Conservation (phyloP, 2,888 invertebrate genomes). For the Ectemnius cavifrons region DNA sequence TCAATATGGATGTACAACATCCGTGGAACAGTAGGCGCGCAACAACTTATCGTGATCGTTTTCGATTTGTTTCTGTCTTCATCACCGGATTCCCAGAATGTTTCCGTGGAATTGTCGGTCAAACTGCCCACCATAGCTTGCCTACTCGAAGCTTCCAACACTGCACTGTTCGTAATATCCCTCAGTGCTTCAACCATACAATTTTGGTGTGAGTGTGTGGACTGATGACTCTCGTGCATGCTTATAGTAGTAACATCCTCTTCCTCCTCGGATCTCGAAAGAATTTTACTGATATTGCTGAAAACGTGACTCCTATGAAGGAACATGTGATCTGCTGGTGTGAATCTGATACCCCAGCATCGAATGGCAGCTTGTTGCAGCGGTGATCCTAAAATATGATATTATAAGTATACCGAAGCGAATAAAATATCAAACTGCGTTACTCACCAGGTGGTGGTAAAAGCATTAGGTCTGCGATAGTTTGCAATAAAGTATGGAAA, state of each 20-base stretch:
- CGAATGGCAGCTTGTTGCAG: constrained; percentile 94
- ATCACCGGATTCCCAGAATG: constrained; percentile 99
- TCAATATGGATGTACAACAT: constrained; percentile 94
- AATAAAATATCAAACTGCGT: not conserved
- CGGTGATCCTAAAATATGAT: constrained; percentile 80
- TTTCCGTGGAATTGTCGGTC: constrained; percentile 96
- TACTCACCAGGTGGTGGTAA: constrained; percentile 86
- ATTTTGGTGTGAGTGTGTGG: constrained; percentile 76
- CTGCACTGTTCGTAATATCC: constrained; percentile 87
- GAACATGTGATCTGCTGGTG: constrained; percentile 93
- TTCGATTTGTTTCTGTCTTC: constrained; percentile 97
- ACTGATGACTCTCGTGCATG: constrained; percentile 81
- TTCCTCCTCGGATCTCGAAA: constrained; percentile 94
- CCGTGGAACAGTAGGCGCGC: constrained; percentile 83
- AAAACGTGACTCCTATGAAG: constrained; percentile 95
- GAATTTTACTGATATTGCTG: constrained; percentile 96
- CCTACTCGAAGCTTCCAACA: constrained; percentile 94
- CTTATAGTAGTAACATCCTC: constrained; percentile 80
- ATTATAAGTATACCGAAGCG: not conserved
- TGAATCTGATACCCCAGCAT: constrained; percentile 95
- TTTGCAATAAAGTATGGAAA: constrained; percentile 92
- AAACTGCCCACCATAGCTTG: constrained; percentile 96
- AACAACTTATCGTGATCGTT: constrained; percentile 85
- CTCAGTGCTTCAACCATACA: constrained; percentile 83
- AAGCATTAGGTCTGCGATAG: constrained; percentile 94